phyloP scores from a whole-genome alignment of 2,888 invertebrate genomes.

The Adineta ricciae region DNA sequence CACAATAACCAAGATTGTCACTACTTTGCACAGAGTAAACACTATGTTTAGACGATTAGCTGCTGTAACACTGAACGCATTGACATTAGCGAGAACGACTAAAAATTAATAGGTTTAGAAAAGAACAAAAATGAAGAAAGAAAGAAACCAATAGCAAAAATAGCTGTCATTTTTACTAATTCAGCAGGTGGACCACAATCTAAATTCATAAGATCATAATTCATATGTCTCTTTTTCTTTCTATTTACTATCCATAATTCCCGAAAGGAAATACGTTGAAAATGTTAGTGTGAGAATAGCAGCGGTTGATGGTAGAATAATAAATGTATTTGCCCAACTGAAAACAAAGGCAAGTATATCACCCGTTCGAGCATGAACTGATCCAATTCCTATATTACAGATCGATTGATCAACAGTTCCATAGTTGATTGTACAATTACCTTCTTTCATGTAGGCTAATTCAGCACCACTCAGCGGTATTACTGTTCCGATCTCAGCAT shows the following conservation, averaged over 20 bases:
- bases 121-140: conserved; percentile 66
- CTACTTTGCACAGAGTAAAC: conserved; percentile 79
- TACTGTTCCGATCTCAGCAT: conserved; percentile 69
- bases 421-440: conserved; percentile 42
- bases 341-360: conserved; percentile 62
- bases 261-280: not conserved
- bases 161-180: conserved; percentile 39
- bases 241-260: conserved; percentile 44
- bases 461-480: conserved; percentile 70
- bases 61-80: conserved; percentile 84
- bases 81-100: conserved; percentile 80
- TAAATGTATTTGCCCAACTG: conserved; percentile 50
- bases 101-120: conserved; percentile 53
- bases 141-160: conserved; percentile 39
- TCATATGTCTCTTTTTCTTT: conserved; percentile 35
- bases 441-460: conserved; percentile 58
- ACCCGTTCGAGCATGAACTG: not conserved
- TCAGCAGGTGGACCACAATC: conserved; percentile 36
- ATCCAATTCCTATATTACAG: not conserved
- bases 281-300: conserved; percentile 51
- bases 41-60: conserved; percentile 85
- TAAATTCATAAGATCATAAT: not conserved
- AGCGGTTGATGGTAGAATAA: conserved; percentile 43
- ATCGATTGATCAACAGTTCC: no score
- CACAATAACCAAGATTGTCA: conserved; percentile 76